Evolutionary conservation across 2,888 invertebrate species (phyloP).

Genomic region (Leptinotarsa haldemani): DNA sequence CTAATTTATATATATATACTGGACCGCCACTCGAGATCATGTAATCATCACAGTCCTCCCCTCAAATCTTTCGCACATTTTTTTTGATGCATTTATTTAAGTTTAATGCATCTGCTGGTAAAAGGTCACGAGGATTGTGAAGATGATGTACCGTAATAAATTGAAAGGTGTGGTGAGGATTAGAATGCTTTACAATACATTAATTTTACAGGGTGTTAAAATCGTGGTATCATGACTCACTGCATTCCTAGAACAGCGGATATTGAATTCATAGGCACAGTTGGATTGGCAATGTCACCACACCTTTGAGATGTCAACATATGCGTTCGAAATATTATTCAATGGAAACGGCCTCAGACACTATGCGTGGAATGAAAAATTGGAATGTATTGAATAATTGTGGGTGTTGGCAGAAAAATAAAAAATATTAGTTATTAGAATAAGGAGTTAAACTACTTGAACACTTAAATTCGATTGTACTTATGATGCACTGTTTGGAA

Average conservation of each 20-base stretch:
- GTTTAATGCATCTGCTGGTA: conserved; percentile 36
- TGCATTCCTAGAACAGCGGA: conserved; percentile 1
- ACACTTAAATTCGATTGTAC: no score
- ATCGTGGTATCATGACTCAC: conserved; percentile 10
- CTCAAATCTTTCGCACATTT: conserved; percentile 35
- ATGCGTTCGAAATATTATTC: not conserved
- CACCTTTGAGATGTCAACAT: not conserved
- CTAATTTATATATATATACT: conserved; percentile 42
- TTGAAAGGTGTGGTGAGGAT: conserved; percentile 42
- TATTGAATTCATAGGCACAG: not conserved
- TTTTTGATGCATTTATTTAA: conserved; percentile 45
- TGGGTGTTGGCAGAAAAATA: no score
- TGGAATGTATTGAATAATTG: not conserved
- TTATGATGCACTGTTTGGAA: no score
- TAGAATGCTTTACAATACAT: conserved; percentile 22
- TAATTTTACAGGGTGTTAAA: conserved; percentile 15
- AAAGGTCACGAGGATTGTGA: conserved; percentile 44
- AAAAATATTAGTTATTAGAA: no score
- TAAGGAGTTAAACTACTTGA: no score
- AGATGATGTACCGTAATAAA: conserved; percentile 41
- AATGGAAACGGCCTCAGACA: not conserved
- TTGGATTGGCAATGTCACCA: not conserved
- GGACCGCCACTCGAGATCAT: conserved; percentile 30
- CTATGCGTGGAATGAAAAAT: not conserved
- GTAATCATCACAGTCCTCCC: conserved; percentile 33